These are phyloP conservation scores for Musca domestica DNA, from an alignment of 1,140 invertebrate species.

Conservation along the genomic window DNA sequence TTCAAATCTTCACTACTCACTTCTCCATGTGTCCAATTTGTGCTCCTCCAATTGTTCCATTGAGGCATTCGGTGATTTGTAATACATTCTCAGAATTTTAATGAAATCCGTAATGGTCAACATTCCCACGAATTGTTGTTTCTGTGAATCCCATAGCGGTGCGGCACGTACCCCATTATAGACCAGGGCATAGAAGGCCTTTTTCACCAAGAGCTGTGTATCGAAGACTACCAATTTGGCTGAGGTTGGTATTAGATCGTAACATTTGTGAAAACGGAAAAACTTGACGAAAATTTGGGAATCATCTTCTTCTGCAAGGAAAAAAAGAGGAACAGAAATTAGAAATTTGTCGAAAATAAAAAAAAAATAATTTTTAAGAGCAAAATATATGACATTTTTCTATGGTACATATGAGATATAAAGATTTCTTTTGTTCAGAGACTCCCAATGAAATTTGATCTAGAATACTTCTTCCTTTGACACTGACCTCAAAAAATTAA, in stretches of 20 bases:
- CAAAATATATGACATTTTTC: too few species aligned
- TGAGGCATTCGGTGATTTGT: conserved; percentile 84
- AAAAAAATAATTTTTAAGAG: too few species aligned
- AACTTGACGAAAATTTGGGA: conserved; percentile 97
- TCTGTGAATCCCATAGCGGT: conserved; percentile 91
- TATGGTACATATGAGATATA: too few species aligned
- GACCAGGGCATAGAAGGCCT: conserved; percentile 97
- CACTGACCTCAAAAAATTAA: too few species aligned
- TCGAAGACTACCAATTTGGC: conserved; percentile 99
- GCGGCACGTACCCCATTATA: conserved; percentile 98
- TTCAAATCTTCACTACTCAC: conserved; percentile 55
- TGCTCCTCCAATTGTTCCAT: conserved; percentile 98
- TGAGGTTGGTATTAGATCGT: conserved; percentile 98
- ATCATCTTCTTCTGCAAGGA: conserved; percentile 90
- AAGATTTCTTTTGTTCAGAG: too few species aligned
- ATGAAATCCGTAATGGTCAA: conserved; percentile 99
- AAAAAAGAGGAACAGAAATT: conserved; percentile 34
- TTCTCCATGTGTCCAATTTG: conserved; percentile 92
- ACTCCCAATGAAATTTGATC: too few species aligned
- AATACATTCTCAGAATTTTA: conserved; percentile 97
- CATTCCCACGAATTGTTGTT: conserved; percentile 94
- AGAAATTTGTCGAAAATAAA: neutral
- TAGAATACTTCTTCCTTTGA: too few species aligned
- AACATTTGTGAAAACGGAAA: conserved; percentile 99
- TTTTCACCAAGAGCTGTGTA: conserved; percentile 97